Evolutionary conservation across 2,797 vertebrate genomes (phyloP).

Genomic region (Cossypha niveicapilla): DNA sequence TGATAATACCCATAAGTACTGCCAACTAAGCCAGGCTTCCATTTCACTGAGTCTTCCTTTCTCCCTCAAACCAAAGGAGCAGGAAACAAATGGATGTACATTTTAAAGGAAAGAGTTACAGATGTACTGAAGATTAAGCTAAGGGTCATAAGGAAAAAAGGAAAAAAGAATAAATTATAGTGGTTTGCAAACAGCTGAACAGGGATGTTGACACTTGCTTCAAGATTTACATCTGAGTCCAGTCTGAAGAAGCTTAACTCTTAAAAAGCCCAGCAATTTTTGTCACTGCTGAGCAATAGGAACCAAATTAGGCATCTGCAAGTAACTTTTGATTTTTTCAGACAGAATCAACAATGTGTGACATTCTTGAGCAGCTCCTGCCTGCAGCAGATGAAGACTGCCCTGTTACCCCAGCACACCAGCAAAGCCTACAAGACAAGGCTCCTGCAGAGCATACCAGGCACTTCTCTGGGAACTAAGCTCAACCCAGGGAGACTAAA

Average conservation of each 20-base stretch:
- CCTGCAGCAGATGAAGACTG: not conserved
- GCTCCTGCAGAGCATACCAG: not conserved
- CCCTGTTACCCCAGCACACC: fast-evolving
- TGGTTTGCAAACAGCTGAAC: not conserved
- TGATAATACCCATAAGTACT: not conserved
- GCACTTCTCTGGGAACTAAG: not conserved
- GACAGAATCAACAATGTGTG: not conserved
- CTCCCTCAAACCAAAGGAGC: not conserved
- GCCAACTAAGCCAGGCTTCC: not conserved
- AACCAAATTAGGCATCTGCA: not conserved
- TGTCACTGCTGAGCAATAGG: not conserved
- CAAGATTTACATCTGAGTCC: not conserved
- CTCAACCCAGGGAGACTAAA: not conserved
- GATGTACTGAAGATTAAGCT: not conserved
- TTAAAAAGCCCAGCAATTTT: not conserved
- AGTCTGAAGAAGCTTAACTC: not conserved
- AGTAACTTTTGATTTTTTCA: not conserved
- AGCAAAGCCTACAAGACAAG: not conserved
- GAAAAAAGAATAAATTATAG: not conserved
- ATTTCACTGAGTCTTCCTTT: not conserved
- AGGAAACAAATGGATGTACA: not conserved
- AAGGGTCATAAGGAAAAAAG: not conserved
- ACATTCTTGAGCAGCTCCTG: not conserved
- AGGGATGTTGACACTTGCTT: not conserved
- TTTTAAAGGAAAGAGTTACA: not conserved